Evolutionary conservation across 2,888 invertebrate genomes (phyloP).

Genomic region (Erebia ligea): DNA sequence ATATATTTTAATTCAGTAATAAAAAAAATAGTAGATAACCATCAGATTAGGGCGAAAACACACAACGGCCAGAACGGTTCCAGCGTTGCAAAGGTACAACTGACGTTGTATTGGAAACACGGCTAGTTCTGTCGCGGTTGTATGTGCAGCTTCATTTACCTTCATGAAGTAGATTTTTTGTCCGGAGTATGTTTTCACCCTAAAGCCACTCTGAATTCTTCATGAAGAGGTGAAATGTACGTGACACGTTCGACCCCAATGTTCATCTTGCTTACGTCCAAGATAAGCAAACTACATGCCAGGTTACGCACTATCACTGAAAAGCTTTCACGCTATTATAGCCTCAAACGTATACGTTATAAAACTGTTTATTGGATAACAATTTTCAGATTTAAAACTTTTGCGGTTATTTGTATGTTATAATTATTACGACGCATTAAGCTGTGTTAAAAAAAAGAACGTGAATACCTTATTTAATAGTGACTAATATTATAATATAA

Average conservation of each 20-base stretch:
- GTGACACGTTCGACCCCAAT: conserved; percentile 21
- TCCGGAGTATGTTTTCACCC: too few species aligned
- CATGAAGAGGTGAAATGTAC: conserved; percentile 23
- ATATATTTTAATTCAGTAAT: too few species aligned
- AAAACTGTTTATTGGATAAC: background rate
- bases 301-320: background rate
- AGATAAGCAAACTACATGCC: background rate
- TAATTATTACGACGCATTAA: background rate
- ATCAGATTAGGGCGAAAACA: too few species aligned
- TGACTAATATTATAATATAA: conserved; percentile 10
- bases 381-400: background rate
- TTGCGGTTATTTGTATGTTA: background rate
- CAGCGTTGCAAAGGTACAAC: too few species aligned
- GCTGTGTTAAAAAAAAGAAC: conserved; percentile 1
- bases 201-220: conserved; percentile 19
- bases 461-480: conserved; percentile 5
- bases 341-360: background rate
- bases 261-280: conserved; percentile 8
- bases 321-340: conserved; percentile 5
- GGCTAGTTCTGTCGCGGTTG: too few species aligned
- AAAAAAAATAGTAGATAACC: background rate
- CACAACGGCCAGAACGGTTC: too few species aligned
- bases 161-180: too few species aligned
- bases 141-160: too few species aligned
- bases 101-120: too few species aligned